These are phyloP conservation scores for Polymixis lichenea DNA, from an alignment of 2,888 invertebrate genomes.

Conservation along the genomic window DNA sequence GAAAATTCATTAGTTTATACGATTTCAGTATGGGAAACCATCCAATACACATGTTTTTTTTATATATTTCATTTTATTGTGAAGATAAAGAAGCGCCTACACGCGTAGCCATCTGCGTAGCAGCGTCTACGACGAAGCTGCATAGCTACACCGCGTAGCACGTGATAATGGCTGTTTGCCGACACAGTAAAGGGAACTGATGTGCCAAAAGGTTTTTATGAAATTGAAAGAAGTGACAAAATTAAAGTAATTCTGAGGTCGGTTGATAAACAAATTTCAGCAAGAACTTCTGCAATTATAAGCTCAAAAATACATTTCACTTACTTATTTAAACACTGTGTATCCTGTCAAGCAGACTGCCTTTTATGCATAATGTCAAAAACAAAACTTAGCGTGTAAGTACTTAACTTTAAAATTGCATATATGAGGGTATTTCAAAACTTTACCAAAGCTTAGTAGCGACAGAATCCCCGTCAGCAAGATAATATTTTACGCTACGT, in stretches of 20 bases:
- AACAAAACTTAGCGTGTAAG: conserved; percentile 16
- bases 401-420: conserved; percentile 28
- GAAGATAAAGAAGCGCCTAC: background rate
- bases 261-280: background rate
- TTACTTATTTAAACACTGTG: background rate
- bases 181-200: no score
- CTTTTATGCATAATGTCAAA: conserved; percentile 7
- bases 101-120: background rate
- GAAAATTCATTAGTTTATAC: background rate
- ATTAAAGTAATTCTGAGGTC: background rate
- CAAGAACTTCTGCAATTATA: background rate
- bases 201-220: no score
- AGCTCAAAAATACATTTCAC: background rate
- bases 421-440: conserved; percentile 30
- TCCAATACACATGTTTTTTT: background rate
- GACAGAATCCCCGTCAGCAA: conserved; percentile 46
- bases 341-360: background rate
- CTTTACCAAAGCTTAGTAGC: conserved; percentile 38
- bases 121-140: conserved; percentile 9
- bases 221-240: background rate
- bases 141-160: conserved; percentile 4
- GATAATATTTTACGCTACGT: conserved; percentile 65
- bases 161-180: background rate
- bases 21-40: no score
- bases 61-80: background rate